A percentile compares a stretch with the other conserved stretches of the same genome.
Evolutionary conservation across 2,797 vertebrate species (phyloP).

Genomic region (Enteromius unitaeniatus): DNA sequence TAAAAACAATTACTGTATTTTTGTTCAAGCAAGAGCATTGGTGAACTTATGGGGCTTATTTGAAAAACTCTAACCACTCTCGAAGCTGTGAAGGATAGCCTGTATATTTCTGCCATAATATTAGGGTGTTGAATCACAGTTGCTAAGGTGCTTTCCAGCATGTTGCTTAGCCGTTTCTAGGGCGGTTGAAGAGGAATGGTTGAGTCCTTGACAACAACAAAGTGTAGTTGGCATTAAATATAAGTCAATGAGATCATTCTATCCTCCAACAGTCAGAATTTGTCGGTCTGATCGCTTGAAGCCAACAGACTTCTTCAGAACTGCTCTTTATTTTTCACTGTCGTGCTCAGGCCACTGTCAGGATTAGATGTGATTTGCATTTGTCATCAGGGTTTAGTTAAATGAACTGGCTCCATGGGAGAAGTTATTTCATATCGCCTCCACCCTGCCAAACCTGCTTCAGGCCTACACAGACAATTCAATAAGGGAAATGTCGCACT

Average conservation of each 20-base stretch:
- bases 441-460: not conserved
- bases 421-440: not conserved
- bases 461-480: constrained; percentile 16
- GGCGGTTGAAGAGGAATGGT: not conserved
- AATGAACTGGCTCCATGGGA: constrained; percentile 28
- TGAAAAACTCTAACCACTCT: not conserved
- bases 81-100: not conserved
- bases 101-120: not conserved
- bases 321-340: not conserved
- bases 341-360: constrained; percentile 1
- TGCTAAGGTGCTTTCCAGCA: not conserved
- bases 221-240: not conserved
- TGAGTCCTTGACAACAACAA: not conserved
- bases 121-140: not conserved
- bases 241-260: not conserved
- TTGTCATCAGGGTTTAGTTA: constrained; percentile 51
- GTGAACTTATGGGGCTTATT: not conserved
- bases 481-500: constrained; percentile 22
- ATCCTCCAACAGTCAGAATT: not conserved
- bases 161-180: not conserved
- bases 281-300: not conserved
- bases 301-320: not conserved
- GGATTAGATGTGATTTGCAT: constrained; percentile 19
- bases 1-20: not conserved
- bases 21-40: not conserved